Conservation (phyloP, 2,797 vertebrate genomes). For the Nannoperca australis region DNA sequence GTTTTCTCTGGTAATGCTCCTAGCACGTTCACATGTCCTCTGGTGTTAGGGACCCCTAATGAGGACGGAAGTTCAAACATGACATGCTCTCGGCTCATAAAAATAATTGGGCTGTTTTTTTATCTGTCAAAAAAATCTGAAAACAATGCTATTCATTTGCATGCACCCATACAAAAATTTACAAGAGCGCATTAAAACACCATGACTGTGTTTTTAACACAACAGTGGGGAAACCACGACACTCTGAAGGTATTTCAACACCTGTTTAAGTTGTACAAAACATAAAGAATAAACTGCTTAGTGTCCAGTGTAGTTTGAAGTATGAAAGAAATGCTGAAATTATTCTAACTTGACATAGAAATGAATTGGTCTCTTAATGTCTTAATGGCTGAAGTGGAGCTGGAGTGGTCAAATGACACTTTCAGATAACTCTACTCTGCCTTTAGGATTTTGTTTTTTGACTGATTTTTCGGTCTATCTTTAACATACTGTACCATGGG, state of each 20-base stretch:
- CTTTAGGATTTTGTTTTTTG: background rate
- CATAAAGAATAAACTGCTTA: background rate
- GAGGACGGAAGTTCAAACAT: conserved; percentile 81
- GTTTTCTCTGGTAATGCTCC: conserved; percentile 88
- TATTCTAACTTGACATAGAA: background rate
- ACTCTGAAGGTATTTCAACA: conserved; percentile 29
- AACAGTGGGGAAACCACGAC: background rate
- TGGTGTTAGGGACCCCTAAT: conserved; percentile 82
- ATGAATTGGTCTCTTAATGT: background rate
- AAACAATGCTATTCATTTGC: conserved; percentile 68
- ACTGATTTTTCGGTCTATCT: background rate
- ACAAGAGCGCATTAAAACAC: conserved; percentile 17
- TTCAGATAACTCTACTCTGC: background rate
- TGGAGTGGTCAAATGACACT: background rate
- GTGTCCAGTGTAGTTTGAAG: background rate
- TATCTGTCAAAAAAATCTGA: conserved; percentile 52
- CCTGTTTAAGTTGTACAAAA: background rate
- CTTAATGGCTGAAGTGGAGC: background rate
- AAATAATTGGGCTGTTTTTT: conserved; percentile 79
- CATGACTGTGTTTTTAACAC: conserved; percentile 39
- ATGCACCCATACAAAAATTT: conserved; percentile 39
- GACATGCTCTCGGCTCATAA: conserved; percentile 74
- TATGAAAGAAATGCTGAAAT: background rate
- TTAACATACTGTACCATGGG: background rate
- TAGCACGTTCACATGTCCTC: conserved; percentile 80